These are phyloP conservation scores for Nycticryphes semicollaris DNA, from an alignment of 2,113 vertebrate species.

Conservation along the genomic window DNA sequence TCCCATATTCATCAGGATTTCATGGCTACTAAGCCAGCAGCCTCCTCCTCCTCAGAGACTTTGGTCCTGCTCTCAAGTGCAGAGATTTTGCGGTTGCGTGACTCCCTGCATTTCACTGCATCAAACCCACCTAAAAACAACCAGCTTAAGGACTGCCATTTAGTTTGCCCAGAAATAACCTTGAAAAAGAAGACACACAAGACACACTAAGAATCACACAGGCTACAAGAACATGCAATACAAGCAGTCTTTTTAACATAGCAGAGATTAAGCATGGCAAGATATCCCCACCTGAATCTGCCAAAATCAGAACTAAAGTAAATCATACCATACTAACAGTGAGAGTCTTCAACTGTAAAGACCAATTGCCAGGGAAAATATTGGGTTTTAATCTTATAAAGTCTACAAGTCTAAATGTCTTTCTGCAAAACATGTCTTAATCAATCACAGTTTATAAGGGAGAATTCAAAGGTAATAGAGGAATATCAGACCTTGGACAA, in stretches of 20 bases:
- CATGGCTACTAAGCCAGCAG: background rate
- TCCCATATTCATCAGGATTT: background rate
- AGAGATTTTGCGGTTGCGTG: background rate
- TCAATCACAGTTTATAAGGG: background rate
- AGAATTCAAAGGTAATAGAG: background rate
- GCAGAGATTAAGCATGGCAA: background rate
- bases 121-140: background rate
- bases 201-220: background rate
- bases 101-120: background rate
- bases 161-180: background rate
- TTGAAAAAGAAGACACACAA: background rate
- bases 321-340: background rate
- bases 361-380: background rate
- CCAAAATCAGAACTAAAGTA: background rate
- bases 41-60: background rate
- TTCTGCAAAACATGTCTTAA: background rate
- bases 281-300: no score
- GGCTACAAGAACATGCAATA: background rate
- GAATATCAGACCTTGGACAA: fast-evolving
- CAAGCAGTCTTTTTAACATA: background rate
- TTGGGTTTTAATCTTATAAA: background rate
- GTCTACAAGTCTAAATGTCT: background rate
- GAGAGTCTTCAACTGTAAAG: background rate
- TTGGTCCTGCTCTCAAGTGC: background rate
- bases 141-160: background rate